Base-by-base conservation (phyloP, 2,113 vertebrate genomes). In the Emydura subglobosa region DNA sequence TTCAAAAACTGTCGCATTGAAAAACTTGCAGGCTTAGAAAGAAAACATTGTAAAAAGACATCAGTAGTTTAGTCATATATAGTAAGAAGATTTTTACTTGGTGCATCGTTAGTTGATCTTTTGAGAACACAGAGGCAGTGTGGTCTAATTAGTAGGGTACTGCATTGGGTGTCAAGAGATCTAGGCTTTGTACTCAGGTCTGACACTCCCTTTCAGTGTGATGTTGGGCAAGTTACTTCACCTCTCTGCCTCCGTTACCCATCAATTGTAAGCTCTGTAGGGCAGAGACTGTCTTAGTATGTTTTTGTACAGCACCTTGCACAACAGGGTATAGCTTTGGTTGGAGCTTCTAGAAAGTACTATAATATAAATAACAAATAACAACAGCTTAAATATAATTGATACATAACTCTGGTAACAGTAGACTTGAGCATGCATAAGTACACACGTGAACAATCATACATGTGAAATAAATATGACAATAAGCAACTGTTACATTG, bases 401-500 rank as follows among this genome's bases (percentile, higher is more conserved):
- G 86, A 74, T 76, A 76, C 82, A 87, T n/a, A 94, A 81, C 95
- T 83, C 86, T 95, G 89, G 85, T 72, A 91, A 87, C 92, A 96
- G 87, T 93, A 92, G 49, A 91, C 83, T 53, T 88, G 88, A 85
- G 68, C 55, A 83, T 61, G 65, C 91, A 90, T 93, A 83, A 95
- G 96, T 87, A 90, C 61, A 49, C 59, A 61, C 59, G 68, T 86
- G 42, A 84, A 94, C 94, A 90, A 80, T 92, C 21, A 24, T 25
- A 74, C 19, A 72, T 74, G 10, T 42, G 72, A 76, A 42, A 44
- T 76, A 76, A 76, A 76, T 44, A 25, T 74, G 61, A 79, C 78
- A 95, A 92, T 92, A 93, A 68, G 89, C 94, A 95, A 96, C 91
- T 89, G 92, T 57, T 91, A 82, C 39, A 57, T 65, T 68, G 88